Conservation (phyloP, 2,797 vertebrate genomes). For the Malacoraja senta region DNA sequence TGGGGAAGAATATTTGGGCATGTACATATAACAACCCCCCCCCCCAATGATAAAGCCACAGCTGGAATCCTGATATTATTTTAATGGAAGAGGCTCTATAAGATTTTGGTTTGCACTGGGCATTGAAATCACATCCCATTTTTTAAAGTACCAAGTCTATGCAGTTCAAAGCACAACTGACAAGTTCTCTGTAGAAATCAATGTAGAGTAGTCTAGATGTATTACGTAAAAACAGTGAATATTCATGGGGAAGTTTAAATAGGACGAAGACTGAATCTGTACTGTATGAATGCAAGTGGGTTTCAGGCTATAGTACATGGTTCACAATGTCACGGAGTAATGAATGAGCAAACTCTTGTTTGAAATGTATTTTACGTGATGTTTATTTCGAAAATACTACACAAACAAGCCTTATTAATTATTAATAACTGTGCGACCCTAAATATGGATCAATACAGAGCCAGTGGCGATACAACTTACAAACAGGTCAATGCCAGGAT, state of each 20-base stretch:
- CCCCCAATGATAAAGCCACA: not conserved
- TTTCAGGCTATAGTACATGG: not conserved
- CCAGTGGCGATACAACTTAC: not conserved
- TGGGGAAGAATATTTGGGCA: too few relatives aligned
- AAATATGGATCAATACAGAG: not conserved
- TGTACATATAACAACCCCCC: not conserved
- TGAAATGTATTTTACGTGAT: not conserved
- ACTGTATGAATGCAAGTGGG: not conserved
- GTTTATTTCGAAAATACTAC: not conserved
- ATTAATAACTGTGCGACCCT: not conserved
- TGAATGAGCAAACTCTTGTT: not conserved
- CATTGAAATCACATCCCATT: not conserved
- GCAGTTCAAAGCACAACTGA: not conserved
- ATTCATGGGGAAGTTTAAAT: not conserved
- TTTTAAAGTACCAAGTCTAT: not conserved
- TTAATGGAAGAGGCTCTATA: not conserved
- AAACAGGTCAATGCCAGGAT: not conserved
- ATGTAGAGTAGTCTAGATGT: not conserved
- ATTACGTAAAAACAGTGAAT: not conserved
- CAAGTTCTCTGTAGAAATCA: not conserved
- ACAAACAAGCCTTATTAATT: conserved; percentile 1
- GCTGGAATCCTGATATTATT: not conserved
- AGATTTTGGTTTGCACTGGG: not conserved
- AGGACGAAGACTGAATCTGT: not conserved
- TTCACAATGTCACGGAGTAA: not conserved